Evolutionary conservation across 2,797 vertebrate species (phyloP).

Genomic region (Dromococcyx pavoninus): DNA sequence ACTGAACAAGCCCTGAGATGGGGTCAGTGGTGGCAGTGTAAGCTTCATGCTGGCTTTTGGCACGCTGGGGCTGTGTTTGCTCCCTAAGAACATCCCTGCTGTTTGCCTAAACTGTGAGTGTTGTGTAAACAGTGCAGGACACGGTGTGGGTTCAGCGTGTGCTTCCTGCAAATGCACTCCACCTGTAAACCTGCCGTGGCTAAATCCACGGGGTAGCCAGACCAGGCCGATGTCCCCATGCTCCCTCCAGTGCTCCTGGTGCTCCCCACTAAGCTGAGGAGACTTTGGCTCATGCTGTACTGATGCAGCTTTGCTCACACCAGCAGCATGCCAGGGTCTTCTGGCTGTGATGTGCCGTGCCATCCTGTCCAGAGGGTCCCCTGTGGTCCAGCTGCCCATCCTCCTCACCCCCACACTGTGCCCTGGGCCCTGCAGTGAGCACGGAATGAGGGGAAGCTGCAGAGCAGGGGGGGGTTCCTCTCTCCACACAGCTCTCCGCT

Average conservation of each 20-base stretch:
- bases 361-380: rapidly evolving
- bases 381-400: rapidly evolving
- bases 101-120: background rate
- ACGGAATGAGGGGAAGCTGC: background rate
- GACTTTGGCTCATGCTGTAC: rapidly evolving
- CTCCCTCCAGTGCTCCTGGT: background rate
- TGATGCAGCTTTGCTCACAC: rapidly evolving
- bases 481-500: background rate
- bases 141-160: background rate
- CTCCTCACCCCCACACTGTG: rapidly evolving
- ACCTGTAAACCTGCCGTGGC: background rate
- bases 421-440: background rate
- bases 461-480: too few relatives aligned
- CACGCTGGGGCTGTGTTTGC: background rate
- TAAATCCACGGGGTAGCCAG: background rate
- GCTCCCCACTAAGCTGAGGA: rapidly evolving
- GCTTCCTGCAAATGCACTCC: background rate
- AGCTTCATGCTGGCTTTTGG: conserved; percentile 27
- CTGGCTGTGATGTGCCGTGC: rapidly evolving
- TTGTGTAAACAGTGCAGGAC: conserved; percentile 35
- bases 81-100: background rate
- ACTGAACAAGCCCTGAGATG: background rate
- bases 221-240: rapidly evolving
- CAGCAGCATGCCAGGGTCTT: background rate
- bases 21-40: rapidly evolving